Evolutionary conservation across 2,113 vertebrate genomes (phyloP).

Genomic region (Archilochus colubris): DNA sequence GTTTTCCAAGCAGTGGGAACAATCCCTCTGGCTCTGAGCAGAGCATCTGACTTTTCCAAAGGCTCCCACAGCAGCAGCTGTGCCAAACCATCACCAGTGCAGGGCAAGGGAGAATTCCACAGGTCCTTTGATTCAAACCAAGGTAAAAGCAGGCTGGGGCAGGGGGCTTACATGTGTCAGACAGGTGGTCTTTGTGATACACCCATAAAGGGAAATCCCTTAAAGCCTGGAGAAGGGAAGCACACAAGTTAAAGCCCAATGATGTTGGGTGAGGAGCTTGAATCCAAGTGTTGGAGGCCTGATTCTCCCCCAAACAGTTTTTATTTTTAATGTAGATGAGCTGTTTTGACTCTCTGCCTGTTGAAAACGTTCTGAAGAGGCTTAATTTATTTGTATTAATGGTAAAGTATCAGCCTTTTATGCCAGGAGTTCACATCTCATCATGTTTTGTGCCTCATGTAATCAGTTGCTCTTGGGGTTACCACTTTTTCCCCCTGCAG

Average conservation of each 20-base stretch:
- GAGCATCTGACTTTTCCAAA: not conserved
- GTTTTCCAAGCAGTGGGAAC: not conserved
- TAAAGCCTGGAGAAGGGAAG: not conserved
- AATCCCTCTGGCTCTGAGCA: rapidly evolving
- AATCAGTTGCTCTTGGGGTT: not conserved
- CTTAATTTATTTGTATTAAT: not conserved
- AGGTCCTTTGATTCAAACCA: conserved; percentile 22
- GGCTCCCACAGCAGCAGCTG: not conserved
- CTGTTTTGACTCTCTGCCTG: not conserved
- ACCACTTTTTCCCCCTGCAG: not conserved
- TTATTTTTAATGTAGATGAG: not conserved
- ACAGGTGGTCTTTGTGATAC: conserved; percentile 51
- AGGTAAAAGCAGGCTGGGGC: conserved; percentile 44
- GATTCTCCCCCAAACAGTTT: not conserved
- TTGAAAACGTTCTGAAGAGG: not conserved
- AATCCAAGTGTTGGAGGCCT: not conserved
- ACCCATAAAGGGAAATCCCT: not conserved
- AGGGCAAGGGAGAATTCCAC: conserved; percentile 1
- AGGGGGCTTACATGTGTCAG: conserved; percentile 1
- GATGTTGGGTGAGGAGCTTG: not conserved
- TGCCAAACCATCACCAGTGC: not conserved
- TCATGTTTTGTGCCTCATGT: not conserved
- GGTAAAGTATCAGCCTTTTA: not conserved
- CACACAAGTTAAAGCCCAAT: not conserved
- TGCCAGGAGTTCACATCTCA: not conserved